Evolutionary conservation across 2,797 vertebrate genomes (phyloP).

Genomic region (Threskiornis aethiopicus): DNA sequence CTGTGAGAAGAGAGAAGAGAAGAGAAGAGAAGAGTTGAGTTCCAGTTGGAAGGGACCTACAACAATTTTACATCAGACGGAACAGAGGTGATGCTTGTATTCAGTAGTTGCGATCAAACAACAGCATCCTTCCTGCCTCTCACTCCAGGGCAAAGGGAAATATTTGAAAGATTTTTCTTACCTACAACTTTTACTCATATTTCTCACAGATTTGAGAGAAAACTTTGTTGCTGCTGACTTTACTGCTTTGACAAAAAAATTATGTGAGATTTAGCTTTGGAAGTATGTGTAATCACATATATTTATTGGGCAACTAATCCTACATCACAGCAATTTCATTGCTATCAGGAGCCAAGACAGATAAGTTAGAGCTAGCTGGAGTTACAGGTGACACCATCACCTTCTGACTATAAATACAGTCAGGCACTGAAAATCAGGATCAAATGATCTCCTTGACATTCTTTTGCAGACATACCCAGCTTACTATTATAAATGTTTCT

Average conservation of each 20-base stretch:
- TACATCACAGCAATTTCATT: neutral
- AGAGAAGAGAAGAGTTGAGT: no score
- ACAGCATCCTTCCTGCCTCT: neutral
- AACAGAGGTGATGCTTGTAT: neutral
- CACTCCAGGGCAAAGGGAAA: neutral
- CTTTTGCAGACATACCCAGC: neutral
- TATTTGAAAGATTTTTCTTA: neutral
- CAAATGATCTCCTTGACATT: neutral
- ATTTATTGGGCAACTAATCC: neutral
- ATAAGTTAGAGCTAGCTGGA: neutral
- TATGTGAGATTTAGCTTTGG: neutral
- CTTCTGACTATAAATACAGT: neutral
- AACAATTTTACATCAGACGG: rapidly evolving
- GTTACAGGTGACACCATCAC: neutral
- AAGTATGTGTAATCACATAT: neutral
- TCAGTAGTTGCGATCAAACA: neutral
- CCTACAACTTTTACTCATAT: neutral
- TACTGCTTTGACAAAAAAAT: neutral
- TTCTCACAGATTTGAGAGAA: neutral
- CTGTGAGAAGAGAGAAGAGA: neutral
- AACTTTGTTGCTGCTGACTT: neutral
- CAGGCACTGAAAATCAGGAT: neutral
- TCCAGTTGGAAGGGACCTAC: neutral
- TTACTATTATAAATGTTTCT: neutral
- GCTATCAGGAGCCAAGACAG: neutral